These are phyloP conservation scores for Ibidorhyncha struthersii DNA, from an alignment of 2,113 vertebrate genomes.

Conservation along the genomic window DNA sequence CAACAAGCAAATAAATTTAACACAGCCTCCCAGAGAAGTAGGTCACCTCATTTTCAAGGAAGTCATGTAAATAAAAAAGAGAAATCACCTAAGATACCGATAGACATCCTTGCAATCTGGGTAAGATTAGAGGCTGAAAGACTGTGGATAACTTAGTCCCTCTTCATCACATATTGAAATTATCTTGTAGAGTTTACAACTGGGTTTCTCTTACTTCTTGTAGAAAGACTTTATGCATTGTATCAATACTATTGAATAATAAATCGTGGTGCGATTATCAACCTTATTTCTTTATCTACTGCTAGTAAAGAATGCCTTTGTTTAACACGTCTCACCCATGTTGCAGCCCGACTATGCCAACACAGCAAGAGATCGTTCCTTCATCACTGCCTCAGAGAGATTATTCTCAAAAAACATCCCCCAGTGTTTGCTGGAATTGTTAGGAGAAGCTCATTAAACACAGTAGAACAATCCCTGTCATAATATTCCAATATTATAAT, in stretches of 20 bases:
- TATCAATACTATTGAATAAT: neutral
- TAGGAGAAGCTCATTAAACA: neutral
- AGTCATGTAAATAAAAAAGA: neutral
- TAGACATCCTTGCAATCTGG: neutral
- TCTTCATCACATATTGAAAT: neutral
- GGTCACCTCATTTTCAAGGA: slow-evolving; percentile 14
- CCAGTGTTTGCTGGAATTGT: neutral
- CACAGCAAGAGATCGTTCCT: neutral
- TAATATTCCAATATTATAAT: neutral
- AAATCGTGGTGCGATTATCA: neutral
- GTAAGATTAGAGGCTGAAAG: neutral
- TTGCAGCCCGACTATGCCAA: neutral
- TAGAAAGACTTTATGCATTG: neutral
- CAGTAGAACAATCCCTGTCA: neutral
- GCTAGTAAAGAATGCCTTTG: neutral
- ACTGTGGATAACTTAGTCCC: neutral
- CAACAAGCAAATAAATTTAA: slow-evolving; percentile 26
- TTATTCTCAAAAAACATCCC: neutral
- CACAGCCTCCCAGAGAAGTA: slow-evolving; percentile 6
- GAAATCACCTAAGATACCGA: neutral
- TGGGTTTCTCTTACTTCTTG: neutral
- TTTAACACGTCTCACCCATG: neutral
- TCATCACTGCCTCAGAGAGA: neutral
- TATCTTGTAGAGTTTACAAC: neutral
- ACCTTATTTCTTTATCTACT: neutral